phyloP scores from a whole-genome alignment of 2,113 vertebrate genomes.

The Microcebus lehilahytsara region DNA sequence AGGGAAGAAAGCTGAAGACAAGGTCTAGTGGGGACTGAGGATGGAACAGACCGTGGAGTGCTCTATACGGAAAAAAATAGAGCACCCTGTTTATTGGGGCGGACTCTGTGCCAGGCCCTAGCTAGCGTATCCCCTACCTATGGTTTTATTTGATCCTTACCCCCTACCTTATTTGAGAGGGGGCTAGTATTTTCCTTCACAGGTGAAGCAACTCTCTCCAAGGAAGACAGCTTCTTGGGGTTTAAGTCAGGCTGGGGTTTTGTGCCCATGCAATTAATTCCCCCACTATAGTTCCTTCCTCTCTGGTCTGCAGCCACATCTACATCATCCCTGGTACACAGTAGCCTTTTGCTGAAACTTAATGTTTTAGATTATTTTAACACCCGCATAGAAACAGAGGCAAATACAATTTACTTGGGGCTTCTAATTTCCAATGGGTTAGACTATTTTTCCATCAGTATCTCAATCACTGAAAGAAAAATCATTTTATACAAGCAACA shows the following conservation, averaged over 20 bases:
- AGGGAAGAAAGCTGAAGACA: neutral
- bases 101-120: neutral
- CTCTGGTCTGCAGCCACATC: neutral
- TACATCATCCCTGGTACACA: neutral
- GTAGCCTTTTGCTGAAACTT: neutral
- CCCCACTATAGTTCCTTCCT: fast-evolving
- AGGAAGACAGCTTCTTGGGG: neutral
- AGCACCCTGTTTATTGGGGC: neutral
- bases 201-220: neutral
- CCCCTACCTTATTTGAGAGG: neutral
- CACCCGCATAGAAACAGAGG: neutral
- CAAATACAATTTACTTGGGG: neutral
- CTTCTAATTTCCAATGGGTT: neutral
- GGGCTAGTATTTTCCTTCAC: neutral
- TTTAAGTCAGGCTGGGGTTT: neutral
- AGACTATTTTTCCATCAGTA: neutral
- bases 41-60: no score
- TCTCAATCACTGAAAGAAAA: neutral
- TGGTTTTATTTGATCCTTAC: neutral
- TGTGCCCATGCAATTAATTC: fast-evolving
- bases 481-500: neutral
- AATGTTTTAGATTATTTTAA: neutral
- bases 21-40: neutral
- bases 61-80: neutral
- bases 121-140: no score